Percentiles rank a stretch among this genome's conserved stretches.
These are phyloP conservation scores for Tiphia femorata DNA, from an alignment of 2,888 invertebrate genomes.

Conservation along the genomic window DNA sequence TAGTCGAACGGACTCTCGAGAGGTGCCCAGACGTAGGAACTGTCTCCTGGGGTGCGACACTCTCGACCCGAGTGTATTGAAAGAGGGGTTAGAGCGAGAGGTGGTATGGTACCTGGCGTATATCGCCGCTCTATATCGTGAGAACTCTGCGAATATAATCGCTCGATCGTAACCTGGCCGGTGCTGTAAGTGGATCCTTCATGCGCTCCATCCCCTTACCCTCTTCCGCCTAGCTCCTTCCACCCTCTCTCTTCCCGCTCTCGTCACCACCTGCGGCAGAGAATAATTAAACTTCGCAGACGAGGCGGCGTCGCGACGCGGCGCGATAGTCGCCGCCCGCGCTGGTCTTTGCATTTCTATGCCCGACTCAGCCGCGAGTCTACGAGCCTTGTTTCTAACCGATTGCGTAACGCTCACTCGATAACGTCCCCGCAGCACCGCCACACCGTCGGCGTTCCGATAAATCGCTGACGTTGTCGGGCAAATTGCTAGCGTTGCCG, in stretches of 20 bases:
- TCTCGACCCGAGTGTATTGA: too few species aligned
- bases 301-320: slow-evolving; percentile 32
- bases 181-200: slow-evolving; percentile 48
- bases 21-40: not conserved
- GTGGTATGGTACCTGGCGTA: slow-evolving; percentile 6
- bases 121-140: not conserved
- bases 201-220: slow-evolving; percentile 1
- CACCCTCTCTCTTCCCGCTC: too few species aligned
- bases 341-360: not conserved
- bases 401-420: not conserved
- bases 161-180: slow-evolving; percentile 42
- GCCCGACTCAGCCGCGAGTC: too few species aligned
- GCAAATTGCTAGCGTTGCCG: too few species aligned
- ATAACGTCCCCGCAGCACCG: slow-evolving; percentile 9
- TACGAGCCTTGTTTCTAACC: not conserved
- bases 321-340: slow-evolving; percentile 9
- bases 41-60: not conserved
- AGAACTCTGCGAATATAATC: slow-evolving; percentile 32
- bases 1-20: slow-evolving; percentile 38
- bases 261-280: slow-evolving; percentile 12
- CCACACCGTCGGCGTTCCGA: too few species aligned
- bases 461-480: too few species aligned
- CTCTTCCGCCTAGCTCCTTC: slow-evolving; percentile 1
- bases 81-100: not conserved
- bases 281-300: slow-evolving; percentile 57